phyloP scores from a whole-genome alignment of 2,797 vertebrate genomes.

The Coreius guichenoti region DNA sequence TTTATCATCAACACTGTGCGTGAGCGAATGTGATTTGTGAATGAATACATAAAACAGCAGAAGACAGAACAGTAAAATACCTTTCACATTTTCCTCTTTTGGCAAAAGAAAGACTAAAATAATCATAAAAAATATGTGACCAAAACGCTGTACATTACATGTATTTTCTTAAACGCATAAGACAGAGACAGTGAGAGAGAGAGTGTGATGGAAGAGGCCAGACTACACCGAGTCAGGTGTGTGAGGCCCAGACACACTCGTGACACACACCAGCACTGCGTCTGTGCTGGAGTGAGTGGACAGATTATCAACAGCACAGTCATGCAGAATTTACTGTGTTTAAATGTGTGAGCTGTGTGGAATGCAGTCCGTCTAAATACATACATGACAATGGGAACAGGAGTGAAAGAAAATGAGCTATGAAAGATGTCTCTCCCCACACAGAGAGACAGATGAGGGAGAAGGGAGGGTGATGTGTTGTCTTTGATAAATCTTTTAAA shows the following conservation, averaged over 20 bases:
- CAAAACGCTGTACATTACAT: not conserved
- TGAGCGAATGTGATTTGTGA: slow-evolving; percentile 64
- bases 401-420: slow-evolving; percentile 53
- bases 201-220: slow-evolving; percentile 45
- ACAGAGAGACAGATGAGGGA: slow-evolving; percentile 21
- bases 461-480: slow-evolving; percentile 15
- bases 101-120: slow-evolving; percentile 2
- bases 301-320: slow-evolving; percentile 58
- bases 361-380: slow-evolving; percentile 79
- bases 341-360: slow-evolving; percentile 70
- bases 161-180: not conserved
- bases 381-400: slow-evolving; percentile 79
- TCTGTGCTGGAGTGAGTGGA: slow-evolving; percentile 28
- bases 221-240: slow-evolving; percentile 44
- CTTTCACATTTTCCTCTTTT: slow-evolving; percentile 61
- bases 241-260: slow-evolving; percentile 42
- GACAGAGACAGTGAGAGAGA: slow-evolving; percentile 24
- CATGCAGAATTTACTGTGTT: slow-evolving; percentile 79
- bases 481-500: not conserved
- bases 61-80: slow-evolving; percentile 62
- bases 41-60: slow-evolving; percentile 66
- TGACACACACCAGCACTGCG: slow-evolving; percentile 48
- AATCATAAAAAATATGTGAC: not conserved
- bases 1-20: slow-evolving; percentile 35
- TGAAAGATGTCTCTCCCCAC: slow-evolving; percentile 36